phyloP scores from a whole-genome alignment of 2,888 invertebrate genomes.

The Rhingia rostrata region DNA sequence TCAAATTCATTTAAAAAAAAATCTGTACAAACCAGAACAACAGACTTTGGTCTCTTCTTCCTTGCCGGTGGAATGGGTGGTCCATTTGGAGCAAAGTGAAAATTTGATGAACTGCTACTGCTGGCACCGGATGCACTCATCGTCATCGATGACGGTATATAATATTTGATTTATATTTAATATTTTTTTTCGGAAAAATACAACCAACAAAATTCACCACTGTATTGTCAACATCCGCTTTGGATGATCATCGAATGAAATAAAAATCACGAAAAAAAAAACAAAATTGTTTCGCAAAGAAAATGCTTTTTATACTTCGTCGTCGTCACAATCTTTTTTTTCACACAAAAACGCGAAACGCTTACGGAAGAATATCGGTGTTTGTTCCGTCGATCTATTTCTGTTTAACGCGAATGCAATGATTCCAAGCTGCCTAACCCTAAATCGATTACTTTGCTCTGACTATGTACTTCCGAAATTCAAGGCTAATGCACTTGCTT shows the following conservation, averaged over 20 bases:
- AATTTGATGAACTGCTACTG: constrained; percentile 77
- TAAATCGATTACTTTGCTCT: background rate
- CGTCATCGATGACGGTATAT: constrained; percentile 18
- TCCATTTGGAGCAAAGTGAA: constrained; percentile 73
- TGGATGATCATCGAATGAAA: constrained; percentile 3
- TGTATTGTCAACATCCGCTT: constrained; percentile 10
- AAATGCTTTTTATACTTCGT: constrained; percentile 15
- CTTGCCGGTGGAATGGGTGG: constrained; percentile 81
- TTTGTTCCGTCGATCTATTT: constrained; percentile 40
- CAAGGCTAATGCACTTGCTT: constrained; percentile 54
- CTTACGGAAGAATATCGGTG: constrained; percentile 7
- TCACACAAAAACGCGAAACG: constrained; percentile 16
- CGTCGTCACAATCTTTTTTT: constrained; percentile 11
- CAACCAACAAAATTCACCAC: background rate
- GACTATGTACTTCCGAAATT: constrained; percentile 9
- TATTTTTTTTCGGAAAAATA: constrained; percentile 1
- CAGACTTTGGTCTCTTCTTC: constrained; percentile 80
- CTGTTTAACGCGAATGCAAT: constrained; percentile 21
- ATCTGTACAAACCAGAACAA: constrained; percentile 77
- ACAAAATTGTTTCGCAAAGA: constrained; percentile 25
- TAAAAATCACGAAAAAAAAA: background rate
- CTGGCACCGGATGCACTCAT: constrained; percentile 81
- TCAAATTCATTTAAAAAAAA: background rate
- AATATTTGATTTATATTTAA: background rate
- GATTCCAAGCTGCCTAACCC: constrained; percentile 30